Base-by-base conservation (phyloP, 2,888 invertebrate species). In the Alentia gelatinosa region DNA sequence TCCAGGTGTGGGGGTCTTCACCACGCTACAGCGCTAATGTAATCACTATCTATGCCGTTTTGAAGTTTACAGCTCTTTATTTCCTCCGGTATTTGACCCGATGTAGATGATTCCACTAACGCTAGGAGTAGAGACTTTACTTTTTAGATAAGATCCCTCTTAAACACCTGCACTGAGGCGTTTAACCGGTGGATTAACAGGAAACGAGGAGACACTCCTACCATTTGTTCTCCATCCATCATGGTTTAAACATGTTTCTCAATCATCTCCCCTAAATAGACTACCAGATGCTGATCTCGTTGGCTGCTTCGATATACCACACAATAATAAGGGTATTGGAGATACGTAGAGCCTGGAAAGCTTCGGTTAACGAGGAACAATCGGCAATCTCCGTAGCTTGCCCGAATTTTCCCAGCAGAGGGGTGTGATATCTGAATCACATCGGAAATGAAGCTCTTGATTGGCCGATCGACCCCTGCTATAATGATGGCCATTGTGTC, bases 401-500 rank as follows among this genome's bases (percentile, higher is more conserved):
- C 47, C 47, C 47, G 47, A 19, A 47, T 12, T 47, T 47, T 7
- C 47, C 47, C 19, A 47, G 47, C 19, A 12, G 9, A 7, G 9
- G 47, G 47, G 9, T 47, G 9, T 12, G 9, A 30, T 68, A 68
- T 68, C n/a, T 68, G 30, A 9, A 68, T 68, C 68, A 68, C 30
- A 68, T 68, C n/a, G 68, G 30, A 68, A 68, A 68, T 68, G 68
- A 26, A 68, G 68, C 68, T 30, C 3, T 26, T 30, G 68, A 68
- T 68, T 68, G 30, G 12, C 63, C 26, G 68, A 26, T 19, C 30
- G 68, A 68, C 68, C 68, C 68, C 68, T 19, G 47, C n/a, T 56
- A 56, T 68, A 68, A 68, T 68, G 68, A 68, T 30, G 68, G 68
- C 30, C 68, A 68, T 68, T 68, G 68, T 68, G 68, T 68, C 68